Evolutionary conservation across 2,888 invertebrate genomes (phyloP), one percentile per base, ranked within the genome.

Genomic region (Cyclophora albipunctata): DNA sequence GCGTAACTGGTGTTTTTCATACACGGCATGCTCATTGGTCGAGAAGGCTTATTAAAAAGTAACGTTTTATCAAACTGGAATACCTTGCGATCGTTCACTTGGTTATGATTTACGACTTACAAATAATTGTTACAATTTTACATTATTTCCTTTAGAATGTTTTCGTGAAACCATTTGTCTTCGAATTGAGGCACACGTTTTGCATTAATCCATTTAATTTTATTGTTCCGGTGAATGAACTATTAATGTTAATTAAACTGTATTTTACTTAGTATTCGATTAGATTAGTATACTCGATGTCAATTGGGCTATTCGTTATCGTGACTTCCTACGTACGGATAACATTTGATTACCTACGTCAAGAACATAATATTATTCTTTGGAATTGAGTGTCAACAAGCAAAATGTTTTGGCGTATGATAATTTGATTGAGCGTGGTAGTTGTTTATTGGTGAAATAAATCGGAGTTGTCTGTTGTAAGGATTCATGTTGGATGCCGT

Each of bases 401-500:
- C 35, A 45, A 40, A 51, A 51, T 45, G 42, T 20, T 20, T 20
- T 20, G 20, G 40, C 42, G 45, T 3, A 34, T 37, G 37, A 4
- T 5, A 37, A 37, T 37, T 37, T 37, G 37, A 5, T 37, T 37
- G 20, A 20, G 20, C 20, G 20, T 20, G 20, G 20, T 4, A 34
- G 40, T 20, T 7, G 45, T 42, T 20, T 37, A 40, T 7, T 35
- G 34, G 40, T 54, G 35, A 4, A 40, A 34, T 62, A 58, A 69
- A 68, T 74, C 71, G 75, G 74, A 71, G 71, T 71, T 78, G 20
- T 77, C 71, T 77, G 20, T 67, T 54, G 75, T 78, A 82, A 84
- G 85, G 85, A 86, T 86, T 69, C 84, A 80, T 81, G 79, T 73
- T 79, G 78, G 20, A 75, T 76, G 82, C 86, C 86, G 78, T 82